Base-by-base conservation (phyloP, 2,888 invertebrate species). In the Hirtodrosophila trivittata region DNA sequence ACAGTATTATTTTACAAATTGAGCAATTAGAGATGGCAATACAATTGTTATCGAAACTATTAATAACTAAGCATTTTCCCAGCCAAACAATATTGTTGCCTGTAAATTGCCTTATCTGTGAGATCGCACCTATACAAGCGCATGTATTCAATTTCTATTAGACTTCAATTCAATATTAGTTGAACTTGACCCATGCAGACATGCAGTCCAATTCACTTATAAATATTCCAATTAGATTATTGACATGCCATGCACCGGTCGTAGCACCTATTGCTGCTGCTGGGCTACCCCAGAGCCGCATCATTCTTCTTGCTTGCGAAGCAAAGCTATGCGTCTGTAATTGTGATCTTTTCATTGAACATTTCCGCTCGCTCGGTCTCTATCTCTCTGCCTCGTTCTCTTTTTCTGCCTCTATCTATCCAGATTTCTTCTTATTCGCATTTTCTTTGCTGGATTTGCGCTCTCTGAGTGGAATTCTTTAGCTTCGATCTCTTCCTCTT, bases 161-260 rank as follows among this genome's bases (percentile, higher is more conserved):
- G n/a, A n/a, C n/a, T n/a, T 8, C 14, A 26, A 39, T 55, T 32
- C 13, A 64, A 54, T 51, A 57, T 63, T 50, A 21, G 16, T 41
- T 57, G 56, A 74, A 74, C 80, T 67, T 77, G 80, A 77, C 66
- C 63, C 67, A 62, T 21, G 65, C 39, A 46, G 37, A 14, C 18
- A 49, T 7, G 33, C 18, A 41, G 16, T 62, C 46, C 32, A 35
- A 16, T 35, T 45, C 10, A n/a, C 25, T 33, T 13, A n/a, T 35
- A 12, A 14, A 25, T 30, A 37, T 49, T 47, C 49, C 35, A 66
- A 62, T 47, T 26, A 55, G 41, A 66, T 45, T 51, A n/a, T 14
- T 39, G 43, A 8, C 30, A 33, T 18, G 32, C 2, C 18, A 21
- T 21, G 18, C 10, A 7, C 37, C 12, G 9, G 30, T 12, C 26